Conservation (phyloP, 2,797 vertebrate genomes). For the Leptodactylus fallax region DNA sequence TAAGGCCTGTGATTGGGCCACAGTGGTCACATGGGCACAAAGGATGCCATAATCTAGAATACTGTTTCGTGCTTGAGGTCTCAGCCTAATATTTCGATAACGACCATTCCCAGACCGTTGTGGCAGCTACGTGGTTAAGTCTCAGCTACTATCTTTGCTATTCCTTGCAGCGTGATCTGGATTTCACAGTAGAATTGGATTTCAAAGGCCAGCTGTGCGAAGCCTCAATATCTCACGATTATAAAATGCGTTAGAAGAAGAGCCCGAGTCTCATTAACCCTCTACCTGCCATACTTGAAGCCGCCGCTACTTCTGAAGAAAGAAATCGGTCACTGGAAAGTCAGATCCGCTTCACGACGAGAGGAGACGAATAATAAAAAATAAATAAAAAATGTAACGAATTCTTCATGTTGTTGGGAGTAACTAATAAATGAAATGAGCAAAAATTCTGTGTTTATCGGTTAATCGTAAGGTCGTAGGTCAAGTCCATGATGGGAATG, state of each 20-base stretch:
- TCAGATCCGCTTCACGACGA: conserved; percentile 67
- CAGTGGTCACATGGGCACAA: too few relatives aligned
- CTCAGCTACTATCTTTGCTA: conserved; percentile 3
- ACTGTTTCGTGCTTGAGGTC: too few relatives aligned
- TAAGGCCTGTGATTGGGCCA: too few relatives aligned
- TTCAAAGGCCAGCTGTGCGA: conserved; percentile 98
- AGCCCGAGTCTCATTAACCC: conserved; percentile 65
- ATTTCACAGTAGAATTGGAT: conserved; percentile 97
- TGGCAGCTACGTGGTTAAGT: background rate
- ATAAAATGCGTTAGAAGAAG: conserved; percentile 95
- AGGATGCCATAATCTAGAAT: too few relatives aligned
- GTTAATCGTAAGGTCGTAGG: conserved; percentile 15
- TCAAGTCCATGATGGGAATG: background rate
- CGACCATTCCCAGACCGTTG: background rate
- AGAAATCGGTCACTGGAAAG: conserved; percentile 67
- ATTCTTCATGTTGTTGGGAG: conserved; percentile 66
- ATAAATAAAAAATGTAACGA: conserved; percentile 67
- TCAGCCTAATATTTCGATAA: background rate
- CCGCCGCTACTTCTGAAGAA: conserved; percentile 68
- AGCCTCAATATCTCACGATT: conserved; percentile 93
- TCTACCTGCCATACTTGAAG: conserved; percentile 69
- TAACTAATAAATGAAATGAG: conserved; percentile 63
- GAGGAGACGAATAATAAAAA: conserved; percentile 66
- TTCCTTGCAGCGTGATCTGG: conserved; percentile 89
- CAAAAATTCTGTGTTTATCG: conserved; percentile 24